Evolutionary conservation across 2,797 vertebrate genomes (phyloP), one percentile per base, ranked within the genome.

Genomic region (Antennarius maculatus): DNA sequence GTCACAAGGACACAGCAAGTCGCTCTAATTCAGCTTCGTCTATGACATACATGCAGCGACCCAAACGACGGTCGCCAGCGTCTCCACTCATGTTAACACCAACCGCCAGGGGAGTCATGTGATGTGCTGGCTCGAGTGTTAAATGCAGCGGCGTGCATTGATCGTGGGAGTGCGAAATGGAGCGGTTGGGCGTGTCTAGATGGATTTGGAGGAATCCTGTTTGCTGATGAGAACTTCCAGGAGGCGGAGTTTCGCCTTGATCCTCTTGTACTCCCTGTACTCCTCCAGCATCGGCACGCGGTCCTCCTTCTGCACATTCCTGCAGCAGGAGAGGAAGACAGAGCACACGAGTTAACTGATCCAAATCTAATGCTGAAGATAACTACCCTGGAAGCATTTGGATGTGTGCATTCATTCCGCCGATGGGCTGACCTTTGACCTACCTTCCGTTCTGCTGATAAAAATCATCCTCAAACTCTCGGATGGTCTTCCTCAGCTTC

Each of bases 161-260:
- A 51, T 15, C 17, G 71, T 29, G 51, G 68, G 62, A 46, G 15
- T 54, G 46, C 45, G 68, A 13, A 17, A 47, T 8, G 43, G 37
- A 23, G 23, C 23, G 23, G 23, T 23, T 23, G 31, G 2, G 79
- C 16, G 68, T 62, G 68, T 63, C 91, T 94, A 98, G 91, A 97
- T 97, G 73, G 96, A 98, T 85, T 99, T 98, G 91, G 96, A 97
- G 88, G 96, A 96, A 89, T 99, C 97, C 86, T 99, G 97, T 89
- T 99, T 99, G 94, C 95, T 98, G 93, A 98, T 97, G 78, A 98
- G 96, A 81, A 98, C 97, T 88, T 99, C 97, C 76, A 99, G 91
- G 75, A 99, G 96, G 78, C 97, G 94, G 42, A 98, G 95, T 62
- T 96, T 99, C 87, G 97, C 97, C 93, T 99, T 99, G 83, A 99